Evolutionary conservation across 2,888 invertebrate genomes (phyloP).

Genomic region (Caenorhabditis zanzibari): DNA sequence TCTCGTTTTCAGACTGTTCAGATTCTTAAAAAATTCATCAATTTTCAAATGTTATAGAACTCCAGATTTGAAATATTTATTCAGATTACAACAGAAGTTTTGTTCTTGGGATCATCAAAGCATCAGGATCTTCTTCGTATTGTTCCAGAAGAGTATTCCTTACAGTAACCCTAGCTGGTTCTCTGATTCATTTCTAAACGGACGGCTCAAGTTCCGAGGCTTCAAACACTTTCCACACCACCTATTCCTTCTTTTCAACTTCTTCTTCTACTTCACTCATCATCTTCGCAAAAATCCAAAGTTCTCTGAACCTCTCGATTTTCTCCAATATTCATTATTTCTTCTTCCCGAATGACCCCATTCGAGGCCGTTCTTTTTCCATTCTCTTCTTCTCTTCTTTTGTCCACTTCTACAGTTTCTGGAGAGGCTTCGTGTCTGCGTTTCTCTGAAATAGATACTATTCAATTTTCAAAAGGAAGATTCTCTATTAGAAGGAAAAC

Average conservation of each 20-base stretch:
- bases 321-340: constrained; percentile 24
- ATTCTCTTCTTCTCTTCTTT: constrained; percentile 22
- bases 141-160: too few relatives aligned
- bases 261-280: constrained; percentile 14
- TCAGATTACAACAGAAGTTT: too few relatives aligned
- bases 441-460: constrained; percentile 16
- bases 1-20: too few relatives aligned
- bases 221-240: constrained; percentile 13
- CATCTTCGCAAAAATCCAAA: constrained; percentile 43
- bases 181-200: not conserved
- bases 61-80: too few relatives aligned
- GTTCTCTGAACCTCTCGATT: constrained; percentile 29
- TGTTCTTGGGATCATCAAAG: too few relatives aligned
- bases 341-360: constrained; percentile 55
- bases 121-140: too few relatives aligned
- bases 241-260: not conserved
- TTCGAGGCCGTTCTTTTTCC: constrained; percentile 53
- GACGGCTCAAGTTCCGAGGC: not conserved
- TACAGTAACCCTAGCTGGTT: too few relatives aligned
- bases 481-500: constrained; percentile 33
- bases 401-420: constrained; percentile 43
- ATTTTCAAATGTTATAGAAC: too few relatives aligned
- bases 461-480: constrained; percentile 11
- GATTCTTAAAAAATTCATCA: too few relatives aligned
- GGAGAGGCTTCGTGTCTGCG: constrained; percentile 17